phyloP scores from a whole-genome alignment of 30 jellyfish, hydroid and myxozoan species.

The Turritopsis rubra region DNA sequence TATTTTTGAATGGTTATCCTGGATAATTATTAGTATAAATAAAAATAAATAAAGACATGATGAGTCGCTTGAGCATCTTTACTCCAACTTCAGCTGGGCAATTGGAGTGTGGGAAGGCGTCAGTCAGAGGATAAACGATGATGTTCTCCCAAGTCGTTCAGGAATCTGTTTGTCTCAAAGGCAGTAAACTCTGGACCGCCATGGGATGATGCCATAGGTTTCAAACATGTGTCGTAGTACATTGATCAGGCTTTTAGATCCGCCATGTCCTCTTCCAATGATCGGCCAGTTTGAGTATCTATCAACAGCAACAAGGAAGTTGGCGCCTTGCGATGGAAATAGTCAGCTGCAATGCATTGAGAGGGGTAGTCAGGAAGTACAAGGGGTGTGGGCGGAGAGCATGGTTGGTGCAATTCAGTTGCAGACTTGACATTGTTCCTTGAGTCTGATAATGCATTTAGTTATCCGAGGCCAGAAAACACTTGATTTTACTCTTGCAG shows the following conservation, averaged over 20 bases:
- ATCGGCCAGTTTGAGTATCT: slow-evolving; percentile 22
- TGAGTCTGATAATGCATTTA: background rate
- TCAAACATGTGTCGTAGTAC: background rate
- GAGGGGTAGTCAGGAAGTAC: background rate
- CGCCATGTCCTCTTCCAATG: slow-evolving; percentile 3
- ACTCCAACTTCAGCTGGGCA: slow-evolving; percentile 17
- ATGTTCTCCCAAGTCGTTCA: slow-evolving; percentile 16
- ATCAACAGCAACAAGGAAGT: slow-evolving; percentile 10
- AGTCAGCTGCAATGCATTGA: background rate
- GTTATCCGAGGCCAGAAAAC: slow-evolving; percentile 37
- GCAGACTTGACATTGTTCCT: background rate
- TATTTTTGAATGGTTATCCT: no score
- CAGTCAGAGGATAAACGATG: slow-evolving; percentile 16
- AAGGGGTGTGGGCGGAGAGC: background rate
- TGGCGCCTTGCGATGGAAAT: slow-evolving; percentile 1
- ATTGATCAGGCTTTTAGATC: background rate
- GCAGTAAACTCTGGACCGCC: slow-evolving; percentile 14
- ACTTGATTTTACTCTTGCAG: slow-evolving; percentile 29
- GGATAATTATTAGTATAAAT: no score
- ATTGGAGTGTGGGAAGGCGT: slow-evolving; percentile 16
- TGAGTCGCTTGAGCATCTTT: slow-evolving; percentile 9
- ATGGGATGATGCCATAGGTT: slow-evolving; percentile 23
- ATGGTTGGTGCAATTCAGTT: slow-evolving; percentile 10
- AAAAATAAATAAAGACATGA: no score
- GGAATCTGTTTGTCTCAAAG: background rate